Evolutionary conservation across 1,140 invertebrate genomes (phyloP).

Genomic region (Ericerus pela): DNA sequence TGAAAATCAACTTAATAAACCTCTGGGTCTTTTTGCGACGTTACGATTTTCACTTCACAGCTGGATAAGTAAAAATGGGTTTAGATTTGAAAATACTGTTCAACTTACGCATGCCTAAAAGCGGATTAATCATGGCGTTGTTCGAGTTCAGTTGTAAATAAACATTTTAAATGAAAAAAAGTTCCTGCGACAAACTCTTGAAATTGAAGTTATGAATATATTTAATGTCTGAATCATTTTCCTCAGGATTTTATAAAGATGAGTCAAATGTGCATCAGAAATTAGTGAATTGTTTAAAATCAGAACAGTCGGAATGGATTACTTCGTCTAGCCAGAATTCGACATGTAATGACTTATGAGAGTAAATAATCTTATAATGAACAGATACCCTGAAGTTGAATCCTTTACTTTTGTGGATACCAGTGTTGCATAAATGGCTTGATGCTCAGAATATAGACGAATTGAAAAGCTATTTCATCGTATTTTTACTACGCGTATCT

Average conservation of each 20-base stretch:
- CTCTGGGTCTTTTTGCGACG: too few species aligned
- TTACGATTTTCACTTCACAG: too few species aligned
- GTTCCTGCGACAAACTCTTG: slow-evolving; percentile 43
- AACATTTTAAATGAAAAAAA: slow-evolving; percentile 36
- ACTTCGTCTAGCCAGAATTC: slow-evolving; percentile 33
- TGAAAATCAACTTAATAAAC: too few species aligned
- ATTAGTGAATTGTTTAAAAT: slow-evolving; percentile 34
- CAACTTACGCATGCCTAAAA: slow-evolving; percentile 22
- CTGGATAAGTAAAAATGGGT: too few species aligned
- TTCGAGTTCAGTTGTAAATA: slow-evolving; percentile 34
- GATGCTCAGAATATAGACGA: slow-evolving; percentile 36
- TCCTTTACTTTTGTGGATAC: slow-evolving; percentile 30
- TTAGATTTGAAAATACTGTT: slow-evolving; percentile 38
- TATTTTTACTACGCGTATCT: slow-evolving; percentile 24
- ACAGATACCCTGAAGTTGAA: slow-evolving; percentile 23
- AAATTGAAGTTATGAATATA: slow-evolving; percentile 47
- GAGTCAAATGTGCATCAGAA: slow-evolving; percentile 29
- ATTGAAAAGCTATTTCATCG: slow-evolving; percentile 34
- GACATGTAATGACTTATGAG: slow-evolving; percentile 36
- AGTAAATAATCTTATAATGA: slow-evolving; percentile 38
- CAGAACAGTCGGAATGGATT: slow-evolving; percentile 35
- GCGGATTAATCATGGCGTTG: slow-evolving; percentile 40
- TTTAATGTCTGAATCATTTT: too few species aligned
- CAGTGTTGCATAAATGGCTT: slow-evolving; percentile 43
- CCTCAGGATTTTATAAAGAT: not conserved